Conservation (phyloP, 2,797 vertebrate genomes). For the Steatocranus sp. region DNA sequence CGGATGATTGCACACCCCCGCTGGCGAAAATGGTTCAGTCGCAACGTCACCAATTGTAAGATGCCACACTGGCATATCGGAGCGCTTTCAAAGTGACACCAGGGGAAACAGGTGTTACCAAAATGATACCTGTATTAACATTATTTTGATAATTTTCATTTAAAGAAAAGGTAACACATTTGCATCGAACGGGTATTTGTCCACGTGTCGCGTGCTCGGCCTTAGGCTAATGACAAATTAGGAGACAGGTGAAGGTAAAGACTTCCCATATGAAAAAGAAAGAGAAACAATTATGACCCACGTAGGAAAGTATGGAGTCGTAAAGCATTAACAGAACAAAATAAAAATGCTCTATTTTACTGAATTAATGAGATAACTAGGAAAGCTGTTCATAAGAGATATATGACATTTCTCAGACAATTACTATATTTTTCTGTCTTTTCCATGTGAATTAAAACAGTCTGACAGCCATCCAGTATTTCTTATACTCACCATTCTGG, state of each 20-base stretch:
- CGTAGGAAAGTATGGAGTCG: neutral
- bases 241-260: neutral
- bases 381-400: neutral
- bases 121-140: neutral
- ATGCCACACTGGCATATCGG: constrained; percentile 72
- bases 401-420: neutral
- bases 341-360: neutral
- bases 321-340: neutral
- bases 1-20: neutral
- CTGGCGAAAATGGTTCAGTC: constrained; percentile 46
- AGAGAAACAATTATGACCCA: neutral
- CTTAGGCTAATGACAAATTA: neutral
- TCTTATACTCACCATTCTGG: constrained; percentile 49
- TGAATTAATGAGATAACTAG: neutral
- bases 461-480: neutral
- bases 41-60: constrained; percentile 78
- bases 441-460: neutral
- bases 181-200: neutral
- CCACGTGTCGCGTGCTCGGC: neutral
- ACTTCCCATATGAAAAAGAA: neutral
- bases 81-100: constrained; percentile 52
- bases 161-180: neutral
- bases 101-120: constrained; percentile 49
- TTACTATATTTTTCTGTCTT: neutral
- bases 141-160: neutral